phyloP scores from a whole-genome alignment of 1,140 invertebrate species.

The Eupeodes corollae region DNA sequence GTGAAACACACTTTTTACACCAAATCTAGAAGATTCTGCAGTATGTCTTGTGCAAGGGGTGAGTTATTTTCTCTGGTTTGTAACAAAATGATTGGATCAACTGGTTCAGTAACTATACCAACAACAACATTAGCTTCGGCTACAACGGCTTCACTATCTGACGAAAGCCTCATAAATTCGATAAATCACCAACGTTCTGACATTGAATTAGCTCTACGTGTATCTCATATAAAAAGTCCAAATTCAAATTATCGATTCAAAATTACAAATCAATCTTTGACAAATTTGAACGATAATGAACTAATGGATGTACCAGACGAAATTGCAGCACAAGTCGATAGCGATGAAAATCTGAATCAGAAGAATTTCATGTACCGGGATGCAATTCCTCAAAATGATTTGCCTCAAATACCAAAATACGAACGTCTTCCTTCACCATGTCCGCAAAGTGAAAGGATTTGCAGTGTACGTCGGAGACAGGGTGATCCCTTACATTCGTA shows the following conservation, averaged over 20 bases:
- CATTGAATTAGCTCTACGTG: conserved; percentile 28
- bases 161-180: conserved; percentile 10
- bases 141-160: conserved; percentile 4
- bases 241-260: conserved; percentile 36
- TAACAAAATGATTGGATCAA: conserved; percentile 23
- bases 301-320: conserved; percentile 10
- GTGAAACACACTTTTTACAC: conserved; percentile 85
- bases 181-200: conserved; percentile 15
- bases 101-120: conserved; percentile 22
- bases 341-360: conserved; percentile 14
- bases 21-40: conserved; percentile 68
- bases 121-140: conserved; percentile 5
- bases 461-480: conserved; percentile 40
- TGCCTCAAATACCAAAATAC: conserved; percentile 38
- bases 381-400: conserved; percentile 38
- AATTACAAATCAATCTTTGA: conserved; percentile 28
- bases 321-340: background rate
- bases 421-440: conserved; percentile 28
- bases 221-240: conserved; percentile 31
- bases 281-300: conserved; percentile 5
- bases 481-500: conserved; percentile 58
- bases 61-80: conserved; percentile 38
- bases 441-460: conserved; percentile 39
- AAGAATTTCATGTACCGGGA: conserved; percentile 31
- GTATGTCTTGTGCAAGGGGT: conserved; percentile 58